Base-by-base conservation (phyloP, 2,113 vertebrate genomes). In the Melanerpes formicivorus region DNA sequence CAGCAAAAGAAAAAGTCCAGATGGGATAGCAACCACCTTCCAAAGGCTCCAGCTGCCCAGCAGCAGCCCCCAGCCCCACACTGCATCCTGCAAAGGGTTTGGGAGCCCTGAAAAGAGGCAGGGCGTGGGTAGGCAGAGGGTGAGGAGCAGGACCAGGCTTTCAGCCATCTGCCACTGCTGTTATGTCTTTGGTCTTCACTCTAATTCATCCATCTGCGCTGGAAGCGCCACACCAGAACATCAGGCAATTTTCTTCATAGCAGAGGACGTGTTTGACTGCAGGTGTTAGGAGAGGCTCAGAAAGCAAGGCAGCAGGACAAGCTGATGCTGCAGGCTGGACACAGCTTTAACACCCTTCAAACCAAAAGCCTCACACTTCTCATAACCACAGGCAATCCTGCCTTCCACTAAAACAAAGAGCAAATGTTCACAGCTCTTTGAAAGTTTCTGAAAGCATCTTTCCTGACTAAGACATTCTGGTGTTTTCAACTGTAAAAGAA, bases 111-210 rank as follows among this genome's bases (percentile, higher is more conserved):
- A 6, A 40, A 37, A 56, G 21, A 16, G 59, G 5, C 55, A 18
- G 64, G 40, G 8, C 4, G 2, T 0, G 2, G 29, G 34, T 40
- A 66, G 59, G 71, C 14, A 40, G 60, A 14, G n/a, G 13, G 27
- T 4, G 0, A 0, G 3, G 50, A 16, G 52, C 2, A 9, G 30
- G 18, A 8, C 5, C n/a, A 44, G 27, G 70, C 48, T 55, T 40
- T n/a, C 29, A 80, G 37, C 74, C 5, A 1, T 0, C 34, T 2
- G 4, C 15, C 30, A 1, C 40, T 0, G 1, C 81, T 13, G 26
- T 34, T 26, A 21, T 29, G 48, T 72, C 46, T 58, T 60, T 42
- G 22, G 21, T 55, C 81, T 60, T 64, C 3, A 42, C 59, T 54
- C 21, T 14, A 72, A 69, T 10, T 55, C 27, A 48, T 13, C 84